Evolutionary conservation across 2,113 vertebrate genomes (phyloP).

Genomic region (Trichechus manatus): DNA sequence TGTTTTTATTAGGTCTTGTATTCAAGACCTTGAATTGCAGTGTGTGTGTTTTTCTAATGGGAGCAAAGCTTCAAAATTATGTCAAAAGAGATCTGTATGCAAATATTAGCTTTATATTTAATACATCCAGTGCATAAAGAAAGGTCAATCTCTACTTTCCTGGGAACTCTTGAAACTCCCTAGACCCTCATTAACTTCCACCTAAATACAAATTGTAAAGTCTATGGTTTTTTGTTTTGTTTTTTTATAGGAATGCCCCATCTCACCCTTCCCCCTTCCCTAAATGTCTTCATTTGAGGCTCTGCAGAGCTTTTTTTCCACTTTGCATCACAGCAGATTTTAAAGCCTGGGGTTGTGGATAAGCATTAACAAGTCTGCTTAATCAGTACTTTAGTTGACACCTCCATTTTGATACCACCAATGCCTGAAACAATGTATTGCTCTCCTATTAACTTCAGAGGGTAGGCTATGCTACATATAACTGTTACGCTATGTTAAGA

Average conservation of each 20-base stretch:
- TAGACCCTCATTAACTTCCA: slow-evolving; percentile 29
- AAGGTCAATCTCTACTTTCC: slow-evolving; percentile 68
- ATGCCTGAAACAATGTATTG: not conserved
- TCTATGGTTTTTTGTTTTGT: not conserved
- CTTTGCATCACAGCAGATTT: not conserved
- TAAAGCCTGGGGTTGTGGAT: not conserved
- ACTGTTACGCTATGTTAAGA: not conserved
- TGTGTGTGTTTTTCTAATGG: slow-evolving; percentile 57
- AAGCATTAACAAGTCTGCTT: not conserved
- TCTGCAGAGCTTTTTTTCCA: not conserved
- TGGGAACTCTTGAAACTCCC: slow-evolving; percentile 23
- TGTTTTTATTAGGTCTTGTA: slow-evolving; percentile 71
- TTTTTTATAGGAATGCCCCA: not conserved
- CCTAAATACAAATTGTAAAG: slow-evolving; percentile 32
- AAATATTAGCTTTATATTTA: slow-evolving; percentile 71
- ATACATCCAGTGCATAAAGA: slow-evolving; percentile 27
- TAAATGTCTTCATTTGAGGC: not conserved
- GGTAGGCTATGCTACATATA: not conserved
- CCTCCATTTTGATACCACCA: not conserved
- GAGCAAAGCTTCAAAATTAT: slow-evolving; percentile 61
- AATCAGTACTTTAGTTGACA: not conserved
- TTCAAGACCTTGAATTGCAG: slow-evolving; percentile 68
- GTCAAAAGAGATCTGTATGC: slow-evolving; percentile 44
- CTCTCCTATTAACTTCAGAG: not conserved
- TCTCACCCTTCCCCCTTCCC: not conserved